Conservation (phyloP, 2,113 vertebrate genomes). For the Cheilinus undulatus region DNA sequence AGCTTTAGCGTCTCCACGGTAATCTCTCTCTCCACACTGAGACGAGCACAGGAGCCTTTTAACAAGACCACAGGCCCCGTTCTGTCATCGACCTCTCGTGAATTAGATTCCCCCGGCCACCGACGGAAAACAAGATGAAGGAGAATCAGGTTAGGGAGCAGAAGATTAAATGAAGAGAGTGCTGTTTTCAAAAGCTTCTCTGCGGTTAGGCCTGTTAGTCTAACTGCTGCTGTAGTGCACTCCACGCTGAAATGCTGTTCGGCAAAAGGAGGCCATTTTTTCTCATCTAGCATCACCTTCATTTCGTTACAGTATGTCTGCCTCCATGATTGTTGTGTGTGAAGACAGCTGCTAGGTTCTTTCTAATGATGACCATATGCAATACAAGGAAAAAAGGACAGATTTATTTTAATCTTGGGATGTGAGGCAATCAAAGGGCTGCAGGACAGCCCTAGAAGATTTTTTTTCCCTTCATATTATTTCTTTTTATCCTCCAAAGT, state of each 20-base stretch:
- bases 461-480: no score
- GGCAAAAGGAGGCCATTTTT: slow-evolving; percentile 14
- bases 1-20: slow-evolving; percentile 31
- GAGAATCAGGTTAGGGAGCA: slow-evolving; percentile 68
- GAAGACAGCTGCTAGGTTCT: neutral
- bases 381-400: no score
- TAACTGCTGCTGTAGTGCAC: slow-evolving; percentile 37
- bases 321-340: neutral
- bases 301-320: neutral
- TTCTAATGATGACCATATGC: no score
- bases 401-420: no score
- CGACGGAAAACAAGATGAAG: slow-evolving; percentile 58
- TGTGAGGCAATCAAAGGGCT: no score
- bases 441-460: no score
- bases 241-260: slow-evolving; percentile 25
- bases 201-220: slow-evolving; percentile 26
- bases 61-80: slow-evolving; percentile 59
- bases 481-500: no score
- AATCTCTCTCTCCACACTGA: slow-evolving; percentile 28
- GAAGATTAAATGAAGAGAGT: slow-evolving; percentile 69
- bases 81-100: slow-evolving; percentile 60
- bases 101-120: slow-evolving; percentile 64
- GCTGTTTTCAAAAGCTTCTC: slow-evolving; percentile 51
- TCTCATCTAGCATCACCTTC: slow-evolving; percentile 10
- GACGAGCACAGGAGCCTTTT: slow-evolving; percentile 53